Evolutionary conservation across 2,113 vertebrate species (phyloP), one percentile per base, ranked within the genome.

Genomic region (Fulica atra): DNA sequence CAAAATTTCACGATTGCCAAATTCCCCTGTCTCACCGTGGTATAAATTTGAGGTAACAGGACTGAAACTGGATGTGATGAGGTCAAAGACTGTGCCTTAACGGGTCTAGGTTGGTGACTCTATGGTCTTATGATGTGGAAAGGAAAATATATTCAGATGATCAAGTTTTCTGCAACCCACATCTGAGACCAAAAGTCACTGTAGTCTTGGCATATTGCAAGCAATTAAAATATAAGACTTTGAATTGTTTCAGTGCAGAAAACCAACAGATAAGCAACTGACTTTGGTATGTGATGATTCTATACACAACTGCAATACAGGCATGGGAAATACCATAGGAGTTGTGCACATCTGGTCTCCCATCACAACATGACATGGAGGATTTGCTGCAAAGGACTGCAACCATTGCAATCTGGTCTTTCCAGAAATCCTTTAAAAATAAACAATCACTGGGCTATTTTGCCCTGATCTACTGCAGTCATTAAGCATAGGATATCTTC

Each of bases 281-380:
- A 44, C 7, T 61, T 60, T 20, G 38, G 23, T 56, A 51, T 53
- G 90, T 61, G 74, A 7, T 4, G 13, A 79, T 11, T 25, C 15
- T 72, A 33, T 11, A 56, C 4, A 57, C 11, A 81, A 29, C 35
- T 86, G 50, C 40, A 65, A 24, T 7, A 38, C 0, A 64, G 14
- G 5, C 3, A 36, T 7, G 7, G 28, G 13, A 78, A 81, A 25
- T 65, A 91, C 38, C 26, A 35, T 1, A 64, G 15, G 38, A 92
- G 16, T 19, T 74, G 19, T 7, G 16, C 38, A 60, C 25, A 29
- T 29, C 15, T 64, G 29, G 28, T 51, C 46, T 74, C 74, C 31
- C n/a, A 71, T 31, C 15, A 18, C 0, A 3, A 6, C 23, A 25
- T 1, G 3, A 68, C 28, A 46, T 60, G 28, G 3, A 82, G 7